A percentile compares a stretch with the other conserved stretches of the same genome.
Conservation (phyloP, 2,797 vertebrate genomes). For the Alca torda region DNA sequence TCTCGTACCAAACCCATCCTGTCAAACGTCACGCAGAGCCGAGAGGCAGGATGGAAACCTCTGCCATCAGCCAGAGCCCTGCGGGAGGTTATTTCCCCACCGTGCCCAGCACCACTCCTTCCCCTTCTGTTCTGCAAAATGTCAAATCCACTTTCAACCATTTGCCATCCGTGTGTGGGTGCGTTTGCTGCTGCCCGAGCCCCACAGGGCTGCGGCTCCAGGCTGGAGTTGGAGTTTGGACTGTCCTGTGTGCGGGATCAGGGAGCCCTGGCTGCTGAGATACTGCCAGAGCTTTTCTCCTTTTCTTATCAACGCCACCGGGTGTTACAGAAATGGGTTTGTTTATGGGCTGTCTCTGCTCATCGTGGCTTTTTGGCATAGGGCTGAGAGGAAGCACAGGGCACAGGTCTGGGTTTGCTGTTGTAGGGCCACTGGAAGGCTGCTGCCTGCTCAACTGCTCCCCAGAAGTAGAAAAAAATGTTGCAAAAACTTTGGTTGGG, state of each 20-base stretch:
- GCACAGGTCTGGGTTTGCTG: background rate
- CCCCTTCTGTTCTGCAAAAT: background rate
- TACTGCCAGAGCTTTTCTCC: background rate
- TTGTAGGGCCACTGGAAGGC: background rate
- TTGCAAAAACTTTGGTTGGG: background rate
- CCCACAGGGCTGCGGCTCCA: rapidly evolving
- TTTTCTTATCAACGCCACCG: background rate
- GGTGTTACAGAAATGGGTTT: background rate
- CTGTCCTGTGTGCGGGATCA: rapidly evolving
- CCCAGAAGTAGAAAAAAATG: background rate
- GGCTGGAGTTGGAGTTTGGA: background rate
- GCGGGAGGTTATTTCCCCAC: background rate
- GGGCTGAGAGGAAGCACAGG: background rate
- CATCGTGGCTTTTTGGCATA: background rate
- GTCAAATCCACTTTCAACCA: background rate
- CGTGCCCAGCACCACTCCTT: background rate
- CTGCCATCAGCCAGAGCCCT: background rate
- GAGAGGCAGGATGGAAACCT: background rate
- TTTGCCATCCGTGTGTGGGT: rapidly evolving
- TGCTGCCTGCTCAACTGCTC: background rate
- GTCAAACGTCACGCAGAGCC: background rate
- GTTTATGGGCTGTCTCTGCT: background rate
- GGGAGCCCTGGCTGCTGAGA: background rate
- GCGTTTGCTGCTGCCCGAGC: background rate
- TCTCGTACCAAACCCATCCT: background rate